Conservation (phyloP, 2,888 invertebrate genomes). For the Lepidocyrtinus sp. region DNA sequence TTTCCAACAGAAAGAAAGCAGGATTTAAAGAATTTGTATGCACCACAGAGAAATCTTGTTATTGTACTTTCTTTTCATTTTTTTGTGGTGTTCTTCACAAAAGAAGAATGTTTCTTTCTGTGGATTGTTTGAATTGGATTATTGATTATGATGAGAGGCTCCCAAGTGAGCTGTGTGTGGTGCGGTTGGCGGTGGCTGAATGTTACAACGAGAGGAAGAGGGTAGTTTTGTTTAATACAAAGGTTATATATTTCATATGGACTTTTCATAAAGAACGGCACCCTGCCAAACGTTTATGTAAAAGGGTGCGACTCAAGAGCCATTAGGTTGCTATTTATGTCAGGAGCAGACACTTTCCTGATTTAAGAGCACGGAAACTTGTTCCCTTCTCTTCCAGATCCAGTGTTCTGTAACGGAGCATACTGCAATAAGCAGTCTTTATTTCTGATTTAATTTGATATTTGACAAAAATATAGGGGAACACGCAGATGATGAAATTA, state of each 20-base stretch:
- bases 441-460: conserved; percentile 12
- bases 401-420: not conserved
- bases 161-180: conserved; percentile 41
- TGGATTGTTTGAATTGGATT: conserved; percentile 57
- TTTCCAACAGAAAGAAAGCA: not conserved
- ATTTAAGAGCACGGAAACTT: conserved; percentile 43
- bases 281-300: conserved; percentile 59
- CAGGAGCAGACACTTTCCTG: conserved; percentile 61
- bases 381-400: not conserved
- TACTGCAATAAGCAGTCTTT: conserved; percentile 7
- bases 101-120: conserved; percentile 41
- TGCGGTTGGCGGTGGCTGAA: conserved; percentile 15
- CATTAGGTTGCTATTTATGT: conserved; percentile 68
- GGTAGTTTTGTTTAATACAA: conserved; percentile 16
- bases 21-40: conserved; percentile 40
- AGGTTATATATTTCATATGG: too few species aligned
- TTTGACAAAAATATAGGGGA: conserved; percentile 5
- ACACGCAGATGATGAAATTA: conserved; percentile 40
- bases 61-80: conserved; percentile 32
- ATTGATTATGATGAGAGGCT: conserved; percentile 54
- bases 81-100: too few species aligned
- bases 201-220: not conserved
- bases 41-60: conserved; percentile 29
- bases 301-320: conserved; percentile 64
- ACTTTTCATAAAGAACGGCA: conserved; percentile 27